These are phyloP conservation scores for Coptodon bakossiorum DNA, from an alignment of 2,113 vertebrate species.

Conservation along the genomic window DNA sequence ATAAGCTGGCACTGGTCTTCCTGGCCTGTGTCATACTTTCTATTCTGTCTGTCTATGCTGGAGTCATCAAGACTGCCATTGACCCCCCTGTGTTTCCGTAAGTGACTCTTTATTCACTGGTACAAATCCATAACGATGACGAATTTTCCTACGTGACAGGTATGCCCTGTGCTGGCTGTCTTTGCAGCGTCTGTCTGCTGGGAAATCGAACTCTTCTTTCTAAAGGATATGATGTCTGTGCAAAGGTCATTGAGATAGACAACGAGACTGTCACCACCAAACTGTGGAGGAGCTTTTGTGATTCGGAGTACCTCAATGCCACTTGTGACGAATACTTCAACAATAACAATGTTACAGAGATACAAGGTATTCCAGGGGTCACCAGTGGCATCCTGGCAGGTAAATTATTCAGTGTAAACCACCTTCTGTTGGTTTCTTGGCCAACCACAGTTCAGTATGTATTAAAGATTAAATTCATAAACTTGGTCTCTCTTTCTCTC, in stretches of 20 bases:
- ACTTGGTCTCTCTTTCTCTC: not conserved
- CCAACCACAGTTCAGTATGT: not conserved
- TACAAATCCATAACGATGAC: not conserved
- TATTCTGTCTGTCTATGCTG: conserved; percentile 90
- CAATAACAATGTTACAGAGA: conserved; percentile 86
- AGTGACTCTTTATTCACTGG: conserved; percentile 51
- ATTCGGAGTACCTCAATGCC: conserved; percentile 88
- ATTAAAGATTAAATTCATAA: not conserved
- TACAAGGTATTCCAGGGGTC: conserved; percentile 91
- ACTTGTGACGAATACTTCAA: conserved; percentile 92
- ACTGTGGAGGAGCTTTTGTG: conserved; percentile 92
- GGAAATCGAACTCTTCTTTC: conserved; percentile 89
- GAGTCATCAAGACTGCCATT: conserved; percentile 92
- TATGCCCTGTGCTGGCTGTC: not conserved
- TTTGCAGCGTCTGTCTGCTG: conserved; percentile 86
- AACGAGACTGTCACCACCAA: conserved; percentile 89
- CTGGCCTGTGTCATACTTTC: conserved; percentile 96
- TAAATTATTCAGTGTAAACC: conserved; percentile 17
- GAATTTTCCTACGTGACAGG: not conserved
- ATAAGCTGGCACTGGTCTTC: conserved; percentile 95
- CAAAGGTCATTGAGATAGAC: conserved; percentile 85
- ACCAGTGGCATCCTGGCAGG: conserved; percentile 92
- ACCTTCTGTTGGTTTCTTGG: not conserved
- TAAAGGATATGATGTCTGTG: conserved; percentile 86
- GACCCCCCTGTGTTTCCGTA: conserved; percentile 94